A percentile compares a stretch with the other conserved stretches of the same genome.
phyloP scores from a whole-genome alignment of 2,113 vertebrate species.

The Carassius gibelio region DNA sequence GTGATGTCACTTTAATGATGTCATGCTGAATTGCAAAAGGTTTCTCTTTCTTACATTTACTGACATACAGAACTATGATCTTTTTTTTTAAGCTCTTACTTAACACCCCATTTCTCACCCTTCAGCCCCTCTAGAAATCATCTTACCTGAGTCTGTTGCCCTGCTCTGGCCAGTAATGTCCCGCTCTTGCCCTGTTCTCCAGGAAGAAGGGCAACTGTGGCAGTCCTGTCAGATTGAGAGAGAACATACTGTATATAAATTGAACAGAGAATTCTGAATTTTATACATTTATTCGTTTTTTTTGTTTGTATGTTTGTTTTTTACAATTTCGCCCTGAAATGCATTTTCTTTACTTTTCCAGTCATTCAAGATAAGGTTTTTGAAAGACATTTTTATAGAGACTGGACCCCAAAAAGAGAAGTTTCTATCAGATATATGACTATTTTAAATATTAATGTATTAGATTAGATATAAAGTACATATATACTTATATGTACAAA shows the following conservation, averaged over 20 bases:
- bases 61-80: neutral
- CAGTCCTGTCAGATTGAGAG: conserved; percentile 63
- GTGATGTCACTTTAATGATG: no score
- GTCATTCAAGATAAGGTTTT: neutral
- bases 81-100: neutral
- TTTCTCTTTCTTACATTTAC: neutral
- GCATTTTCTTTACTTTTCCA: neutral
- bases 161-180: conserved; percentile 77
- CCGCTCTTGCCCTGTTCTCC: conserved; percentile 66
- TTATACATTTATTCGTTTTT: neutral
- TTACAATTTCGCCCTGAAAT: neutral
- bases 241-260: neutral
- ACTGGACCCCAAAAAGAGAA: neutral
- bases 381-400: neutral
- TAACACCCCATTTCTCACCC: neutral
- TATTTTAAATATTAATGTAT: neutral
- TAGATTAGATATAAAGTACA: neutral
- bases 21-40: neutral
- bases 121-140: neutral
- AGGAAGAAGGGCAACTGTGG: conserved; percentile 74
- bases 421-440: neutral
- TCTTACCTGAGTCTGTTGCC: conserved; percentile 76
- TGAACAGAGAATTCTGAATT: neutral
- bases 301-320: no score
- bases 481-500: no score